A percentile compares a stretch with the other conserved stretches of the same genome.
phyloP scores from a whole-genome alignment of 2,888 invertebrate genomes.

The Catocala nupta region DNA sequence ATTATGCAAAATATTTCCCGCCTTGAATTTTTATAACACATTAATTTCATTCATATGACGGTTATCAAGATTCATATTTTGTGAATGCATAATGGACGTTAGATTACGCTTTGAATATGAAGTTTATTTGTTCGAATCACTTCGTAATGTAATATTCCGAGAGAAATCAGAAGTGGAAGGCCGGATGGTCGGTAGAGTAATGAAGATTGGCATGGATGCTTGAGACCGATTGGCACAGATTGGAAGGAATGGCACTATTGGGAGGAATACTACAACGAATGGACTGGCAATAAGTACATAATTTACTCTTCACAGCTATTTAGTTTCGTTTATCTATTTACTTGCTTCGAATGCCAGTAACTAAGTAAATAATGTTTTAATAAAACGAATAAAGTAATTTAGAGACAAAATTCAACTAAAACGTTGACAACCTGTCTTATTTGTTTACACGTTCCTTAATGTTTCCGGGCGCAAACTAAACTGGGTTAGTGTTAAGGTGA shows the following conservation, averaged over 20 bases:
- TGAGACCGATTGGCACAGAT: conserved; percentile 42
- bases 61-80: too few relatives aligned
- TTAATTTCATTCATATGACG: too few relatives aligned
- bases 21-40: background rate
- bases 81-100: too few relatives aligned
- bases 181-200: conserved; percentile 25
- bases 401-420: conserved; percentile 19
- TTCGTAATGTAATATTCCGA: conserved; percentile 25
- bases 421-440: conserved; percentile 31
- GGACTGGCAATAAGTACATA: background rate
- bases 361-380: background rate
- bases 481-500: conserved; percentile 18
- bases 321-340: background rate
- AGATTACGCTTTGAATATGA: too few relatives aligned
- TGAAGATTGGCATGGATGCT: conserved; percentile 47
- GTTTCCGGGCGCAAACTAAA: conserved; percentile 18
- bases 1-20: background rate
- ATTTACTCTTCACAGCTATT: conserved; percentile 1
- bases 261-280: conserved; percentile 25
- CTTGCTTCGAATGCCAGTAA: background rate
- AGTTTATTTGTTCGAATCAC: background rate
- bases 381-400: conserved; percentile 22
- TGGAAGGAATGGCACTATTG: conserved; percentile 30
- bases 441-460: conserved; percentile 24
- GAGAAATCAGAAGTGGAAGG: conserved; percentile 22